Conservation (phyloP, 2,888 invertebrate species). For the Sinotaia quadrata region DNA sequence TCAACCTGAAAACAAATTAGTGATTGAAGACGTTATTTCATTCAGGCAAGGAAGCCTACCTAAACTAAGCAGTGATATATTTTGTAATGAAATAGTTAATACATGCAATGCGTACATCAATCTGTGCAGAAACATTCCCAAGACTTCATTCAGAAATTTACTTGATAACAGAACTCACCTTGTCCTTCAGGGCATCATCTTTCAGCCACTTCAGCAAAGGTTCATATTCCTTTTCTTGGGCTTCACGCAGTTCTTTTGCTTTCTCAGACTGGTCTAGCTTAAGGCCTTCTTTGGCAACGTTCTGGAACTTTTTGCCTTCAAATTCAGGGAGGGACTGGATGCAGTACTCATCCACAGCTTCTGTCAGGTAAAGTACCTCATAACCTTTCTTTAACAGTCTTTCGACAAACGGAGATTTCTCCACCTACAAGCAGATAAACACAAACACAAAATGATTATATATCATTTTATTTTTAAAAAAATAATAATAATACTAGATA, state of each 20-base stretch:
- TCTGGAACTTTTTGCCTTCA: slow-evolving; percentile 97
- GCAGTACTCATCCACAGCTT: slow-evolving; percentile 98
- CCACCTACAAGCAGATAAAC: slow-evolving; percentile 75
- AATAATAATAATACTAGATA: no score
- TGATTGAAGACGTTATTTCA: no score
- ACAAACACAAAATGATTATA: no score
- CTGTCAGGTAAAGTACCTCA: slow-evolving; percentile 93
- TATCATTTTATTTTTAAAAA: no score
- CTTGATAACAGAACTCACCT: slow-evolving; percentile 76
- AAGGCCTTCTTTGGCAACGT: slow-evolving; percentile 98
- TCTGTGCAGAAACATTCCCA: no score
- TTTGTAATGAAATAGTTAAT: no score
- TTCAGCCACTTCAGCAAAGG: slow-evolving; percentile 92
- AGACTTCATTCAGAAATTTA: background rate
- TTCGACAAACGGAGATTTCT: slow-evolving; percentile 93
- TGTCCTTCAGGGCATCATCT: slow-evolving; percentile 84
- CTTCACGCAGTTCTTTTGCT: slow-evolving; percentile 81
- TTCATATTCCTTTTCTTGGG: slow-evolving; percentile 84
- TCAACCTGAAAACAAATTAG: slow-evolving; percentile 75
- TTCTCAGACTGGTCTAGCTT: slow-evolving; percentile 81
- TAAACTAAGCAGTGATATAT: no score
- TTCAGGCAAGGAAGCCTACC: no score
- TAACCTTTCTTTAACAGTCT: slow-evolving; percentile 91
- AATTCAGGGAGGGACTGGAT: slow-evolving; percentile 97
- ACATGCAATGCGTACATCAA: no score